A percentile compares a stretch with the other conserved stretches of the same genome.
Conservation (phyloP, 92 coral and sea anemone genomes). For the Parazoanthus swiftii region DNA sequence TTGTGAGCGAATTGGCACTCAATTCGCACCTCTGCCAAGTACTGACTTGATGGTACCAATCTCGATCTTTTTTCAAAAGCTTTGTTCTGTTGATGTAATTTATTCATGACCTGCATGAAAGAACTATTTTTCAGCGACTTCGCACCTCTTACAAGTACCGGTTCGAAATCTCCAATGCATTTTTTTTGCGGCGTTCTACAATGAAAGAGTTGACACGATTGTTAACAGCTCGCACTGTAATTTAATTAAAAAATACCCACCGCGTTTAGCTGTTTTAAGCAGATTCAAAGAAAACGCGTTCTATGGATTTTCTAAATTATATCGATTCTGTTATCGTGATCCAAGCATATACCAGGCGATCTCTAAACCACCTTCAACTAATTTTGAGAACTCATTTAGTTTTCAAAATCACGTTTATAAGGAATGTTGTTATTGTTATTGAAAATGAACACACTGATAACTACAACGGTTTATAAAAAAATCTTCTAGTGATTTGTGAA, state of each 20-base stretch:
- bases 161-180: not conserved
- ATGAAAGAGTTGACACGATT: conserved; percentile 8
- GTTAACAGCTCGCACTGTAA: conserved; percentile 29
- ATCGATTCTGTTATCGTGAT: not conserved
- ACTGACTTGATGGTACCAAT: conserved; percentile 8
- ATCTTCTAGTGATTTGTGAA: not conserved
- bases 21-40: conserved; percentile 38
- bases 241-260: conserved; percentile 30
- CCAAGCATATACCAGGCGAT: not conserved
- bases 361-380: not conserved
- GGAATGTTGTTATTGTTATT: conserved; percentile 21
- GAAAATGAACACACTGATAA: not conserved
- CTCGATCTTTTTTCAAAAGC: conserved; percentile 15
- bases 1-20: conserved; percentile 28
- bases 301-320: not conserved
- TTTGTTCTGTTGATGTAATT: conserved; percentile 32
- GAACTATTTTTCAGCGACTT: conserved; percentile 19
- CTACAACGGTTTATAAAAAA: not conserved
- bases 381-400: not conserved
- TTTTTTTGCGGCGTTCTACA: conserved; percentile 9
- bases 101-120: conserved; percentile 27
- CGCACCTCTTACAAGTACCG: conserved; percentile 36
- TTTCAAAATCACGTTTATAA: conserved; percentile 3
- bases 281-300: not conserved
- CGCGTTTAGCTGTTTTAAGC: not conserved